phyloP scores from a whole-genome alignment of 1,140 invertebrate species.

The Caenorhabditis tropicalis region DNA sequence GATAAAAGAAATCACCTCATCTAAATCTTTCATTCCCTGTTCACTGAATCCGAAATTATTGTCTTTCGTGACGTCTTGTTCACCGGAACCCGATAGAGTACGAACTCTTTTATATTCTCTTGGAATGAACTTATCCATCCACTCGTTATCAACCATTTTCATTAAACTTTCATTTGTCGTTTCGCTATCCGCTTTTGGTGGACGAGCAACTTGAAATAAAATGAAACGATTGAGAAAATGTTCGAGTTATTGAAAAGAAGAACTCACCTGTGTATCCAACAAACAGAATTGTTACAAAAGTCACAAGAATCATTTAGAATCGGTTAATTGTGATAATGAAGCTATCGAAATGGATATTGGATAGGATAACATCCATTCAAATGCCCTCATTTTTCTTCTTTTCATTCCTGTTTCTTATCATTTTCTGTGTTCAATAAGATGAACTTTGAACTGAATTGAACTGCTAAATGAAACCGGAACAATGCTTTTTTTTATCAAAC shows the following conservation, averaged over 20 bases:
- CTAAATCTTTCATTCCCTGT: slow-evolving; percentile 62
- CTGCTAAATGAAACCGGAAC: not conserved
- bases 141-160: slow-evolving; percentile 51
- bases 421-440: not conserved
- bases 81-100: not conserved
- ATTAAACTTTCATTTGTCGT: slow-evolving; percentile 27
- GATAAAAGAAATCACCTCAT: slow-evolving; percentile 54
- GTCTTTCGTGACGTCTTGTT: slow-evolving; percentile 47
- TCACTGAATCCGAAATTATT: slow-evolving; percentile 58
- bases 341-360: not conserved
- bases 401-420: not conserved
- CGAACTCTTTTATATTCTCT: slow-evolving; percentile 17
- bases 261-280: not conserved
- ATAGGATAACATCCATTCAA: not conserved
- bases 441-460: slow-evolving; percentile 32
- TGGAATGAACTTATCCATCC: slow-evolving; percentile 50
- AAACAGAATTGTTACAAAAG: not conserved
- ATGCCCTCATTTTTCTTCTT: not conserved
- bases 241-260: not conserved
- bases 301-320: not conserved
- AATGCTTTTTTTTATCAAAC: no score
- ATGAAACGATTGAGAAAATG: not conserved
- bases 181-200: not conserved
- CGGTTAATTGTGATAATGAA: not conserved
- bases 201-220: not conserved